Evolutionary conservation across 2,113 vertebrate genomes (phyloP).

Genomic region (Rissa tridactyla): DNA sequence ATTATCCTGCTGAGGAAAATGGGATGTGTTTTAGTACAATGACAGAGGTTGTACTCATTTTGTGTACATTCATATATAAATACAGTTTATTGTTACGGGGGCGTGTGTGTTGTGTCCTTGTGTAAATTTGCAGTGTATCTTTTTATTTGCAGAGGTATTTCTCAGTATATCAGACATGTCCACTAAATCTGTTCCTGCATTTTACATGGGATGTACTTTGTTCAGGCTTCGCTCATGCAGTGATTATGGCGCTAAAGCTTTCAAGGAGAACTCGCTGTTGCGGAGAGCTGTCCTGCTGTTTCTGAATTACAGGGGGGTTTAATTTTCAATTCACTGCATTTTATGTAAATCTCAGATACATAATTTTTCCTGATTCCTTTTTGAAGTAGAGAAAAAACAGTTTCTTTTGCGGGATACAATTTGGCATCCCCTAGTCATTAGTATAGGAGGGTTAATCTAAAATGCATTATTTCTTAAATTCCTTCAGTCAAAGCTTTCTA

Average conservation of each 20-base stretch:
- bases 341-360: not conserved
- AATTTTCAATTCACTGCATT: not conserved
- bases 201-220: not conserved
- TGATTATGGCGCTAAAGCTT: not conserved
- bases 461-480: constrained; percentile 25
- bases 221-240: not conserved
- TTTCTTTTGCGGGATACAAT: not conserved
- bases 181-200: not conserved
- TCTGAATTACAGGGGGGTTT: not conserved
- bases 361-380: not conserved
- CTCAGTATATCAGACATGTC: not conserved
- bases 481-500: constrained; percentile 29
- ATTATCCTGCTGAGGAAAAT: not conserved
- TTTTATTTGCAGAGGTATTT: not conserved
- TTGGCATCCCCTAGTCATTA: not conserved
- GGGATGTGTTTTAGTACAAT: not conserved
- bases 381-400: not conserved
- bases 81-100: not conserved
- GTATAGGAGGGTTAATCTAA: not conserved
- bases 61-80: not conserved
- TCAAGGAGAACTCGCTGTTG: not conserved
- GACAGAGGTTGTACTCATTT: not conserved
- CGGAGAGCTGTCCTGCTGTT: not conserved
- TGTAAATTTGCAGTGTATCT: not conserved
- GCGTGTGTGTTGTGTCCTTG: not conserved